Evolutionary conservation across 2,797 vertebrate species (phyloP).

Genomic region (Setipinna tenuifilis): DNA sequence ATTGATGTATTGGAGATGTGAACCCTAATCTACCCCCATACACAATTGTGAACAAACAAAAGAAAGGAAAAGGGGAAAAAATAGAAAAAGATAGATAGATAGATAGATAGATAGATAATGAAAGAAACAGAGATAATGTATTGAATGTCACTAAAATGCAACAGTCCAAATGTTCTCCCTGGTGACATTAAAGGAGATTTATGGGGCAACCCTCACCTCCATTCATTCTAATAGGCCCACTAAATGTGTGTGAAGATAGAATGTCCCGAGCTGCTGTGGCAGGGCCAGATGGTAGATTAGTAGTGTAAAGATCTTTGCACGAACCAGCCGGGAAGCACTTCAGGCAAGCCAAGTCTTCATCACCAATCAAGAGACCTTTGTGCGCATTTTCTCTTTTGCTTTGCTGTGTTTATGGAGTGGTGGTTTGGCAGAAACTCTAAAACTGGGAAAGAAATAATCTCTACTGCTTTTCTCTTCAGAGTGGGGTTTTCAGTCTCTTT

Average conservation of each 20-base stretch:
- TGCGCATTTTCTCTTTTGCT: background rate
- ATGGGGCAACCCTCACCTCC: background rate
- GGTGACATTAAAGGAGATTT: slow-evolving; percentile 12
- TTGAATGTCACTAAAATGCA: background rate
- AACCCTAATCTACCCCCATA: background rate
- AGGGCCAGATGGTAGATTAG: slow-evolving; percentile 17
- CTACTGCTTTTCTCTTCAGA: background rate
- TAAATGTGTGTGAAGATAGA: slow-evolving; percentile 11
- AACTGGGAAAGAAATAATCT: background rate
- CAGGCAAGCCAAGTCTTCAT: background rate
- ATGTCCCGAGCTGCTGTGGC: background rate
- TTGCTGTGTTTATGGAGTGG: background rate
- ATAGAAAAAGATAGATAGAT: background rate
- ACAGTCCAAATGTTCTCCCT: slow-evolving; percentile 5
- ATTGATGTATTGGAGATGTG: background rate
- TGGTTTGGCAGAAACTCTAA: background rate
- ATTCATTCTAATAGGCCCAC: background rate
- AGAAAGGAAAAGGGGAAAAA: no score
- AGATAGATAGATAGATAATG: slow-evolving; percentile 23
- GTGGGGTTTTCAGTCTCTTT: background rate
- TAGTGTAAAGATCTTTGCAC: background rate
- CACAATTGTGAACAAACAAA: no score
- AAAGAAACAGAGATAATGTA: slow-evolving; percentile 17
- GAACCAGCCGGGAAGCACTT: background rate
- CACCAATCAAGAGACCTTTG: background rate